phyloP scores from a whole-genome alignment of 2,888 invertebrate species.

The Fragum sueziense region DNA sequence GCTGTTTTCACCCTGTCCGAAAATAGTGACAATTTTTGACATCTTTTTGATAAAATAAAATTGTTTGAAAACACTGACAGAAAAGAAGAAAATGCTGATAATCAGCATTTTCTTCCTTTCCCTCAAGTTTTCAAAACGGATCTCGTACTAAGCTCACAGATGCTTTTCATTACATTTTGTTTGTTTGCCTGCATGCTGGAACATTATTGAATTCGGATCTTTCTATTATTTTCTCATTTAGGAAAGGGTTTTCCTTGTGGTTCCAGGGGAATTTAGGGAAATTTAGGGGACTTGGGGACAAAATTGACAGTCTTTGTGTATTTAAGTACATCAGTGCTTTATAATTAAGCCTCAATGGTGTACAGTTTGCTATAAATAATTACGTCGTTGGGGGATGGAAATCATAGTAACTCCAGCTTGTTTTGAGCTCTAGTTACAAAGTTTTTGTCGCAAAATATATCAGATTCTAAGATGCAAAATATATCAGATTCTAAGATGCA shows the following conservation, averaged over 20 bases:
- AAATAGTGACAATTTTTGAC: not conserved
- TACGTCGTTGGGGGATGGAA: too few relatives aligned
- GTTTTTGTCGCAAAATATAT: too few relatives aligned
- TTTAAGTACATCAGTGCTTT: slow-evolving; percentile 3
- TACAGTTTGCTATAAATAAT: not conserved
- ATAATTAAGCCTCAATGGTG: not conserved
- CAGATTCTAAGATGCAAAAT: too few relatives aligned
- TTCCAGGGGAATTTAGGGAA: not conserved
- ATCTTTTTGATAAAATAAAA: not conserved
- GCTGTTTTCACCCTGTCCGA: not conserved
- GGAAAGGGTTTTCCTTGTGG: not conserved
- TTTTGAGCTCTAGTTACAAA: too few relatives aligned
- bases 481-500: too few relatives aligned
- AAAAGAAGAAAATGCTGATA: too few relatives aligned
- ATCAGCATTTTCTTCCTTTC: too few relatives aligned
- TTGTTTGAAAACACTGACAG: too few relatives aligned
- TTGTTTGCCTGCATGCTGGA: not conserved
- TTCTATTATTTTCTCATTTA: too few relatives aligned
- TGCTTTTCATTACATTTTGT: not conserved
- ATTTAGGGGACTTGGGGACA: not conserved
- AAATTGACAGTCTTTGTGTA: slow-evolving; percentile 11
- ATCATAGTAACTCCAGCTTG: too few relatives aligned
- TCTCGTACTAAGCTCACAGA: not conserved
- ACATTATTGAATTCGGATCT: not conserved
- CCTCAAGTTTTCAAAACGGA: not conserved